Evolutionary conservation across 2,888 invertebrate genomes (phyloP), one percentile per base, ranked within the genome.

Genomic region (Drosophila colorata): DNA sequence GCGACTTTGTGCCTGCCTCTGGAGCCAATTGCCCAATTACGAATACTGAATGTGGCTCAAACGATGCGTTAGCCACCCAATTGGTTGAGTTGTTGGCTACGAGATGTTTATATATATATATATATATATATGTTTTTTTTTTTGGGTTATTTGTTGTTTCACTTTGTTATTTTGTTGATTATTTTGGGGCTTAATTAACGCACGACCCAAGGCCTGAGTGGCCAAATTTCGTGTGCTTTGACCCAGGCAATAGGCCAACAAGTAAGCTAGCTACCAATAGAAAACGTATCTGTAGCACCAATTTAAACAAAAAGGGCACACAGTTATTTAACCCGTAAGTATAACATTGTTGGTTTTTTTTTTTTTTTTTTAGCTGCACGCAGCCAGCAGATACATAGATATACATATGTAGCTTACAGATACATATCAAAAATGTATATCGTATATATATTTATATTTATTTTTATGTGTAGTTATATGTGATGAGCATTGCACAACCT

Each of bases 401-500:
- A 44, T 43, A 25, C 9, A 38, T 16, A 53, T 11, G 35, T 38
- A 51, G 37, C 9, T 18, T 20, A 33, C 20, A 48, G 40, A 48
- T 59, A 44, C 33, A 13, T 43, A 14, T 23, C 25, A 31, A 31
- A 31, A 11, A 4, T 11, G 11, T 4, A 31, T 20, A 20, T 20
- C 3, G 2, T 6, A 25, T 7, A 25, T 25, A 25, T 25, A 2
- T 31, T 3, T 11, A 31, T 31, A 11, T 33, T 33, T 13, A 33
- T 11, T 31, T 8, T 7, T 8, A 20, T 28, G 11, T 28, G 11
- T 18, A 28, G 13, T 14, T 49, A 9, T 23, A 20, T 28, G 9
- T 14, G 41, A 48, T 58, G 16, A 37, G 43, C 40, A 44, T 79
- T 83, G 79, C 79, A 78, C 84, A 79, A 79, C 70, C 53, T 56